Evolutionary conservation across 2,888 invertebrate species (phyloP).

Genomic region (Eilema depressum): DNA sequence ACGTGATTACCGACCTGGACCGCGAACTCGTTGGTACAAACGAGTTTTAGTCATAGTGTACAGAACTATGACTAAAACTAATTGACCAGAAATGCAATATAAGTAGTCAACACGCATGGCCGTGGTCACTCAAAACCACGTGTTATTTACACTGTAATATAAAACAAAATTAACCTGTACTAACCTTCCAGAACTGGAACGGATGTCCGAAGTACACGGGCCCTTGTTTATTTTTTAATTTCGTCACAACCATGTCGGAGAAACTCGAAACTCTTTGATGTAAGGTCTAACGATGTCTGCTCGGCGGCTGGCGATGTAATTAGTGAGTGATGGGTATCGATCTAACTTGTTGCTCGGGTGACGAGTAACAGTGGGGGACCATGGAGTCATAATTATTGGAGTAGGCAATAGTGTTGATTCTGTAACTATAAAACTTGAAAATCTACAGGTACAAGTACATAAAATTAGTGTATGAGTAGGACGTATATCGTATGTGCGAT

Average conservation of each 20-base stretch:
- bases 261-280: constrained; percentile 7
- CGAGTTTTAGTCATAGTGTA: too few relatives aligned
- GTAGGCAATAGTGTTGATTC: neutral
- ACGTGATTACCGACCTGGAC: too few relatives aligned
- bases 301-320: neutral
- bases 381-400: constrained; percentile 1
- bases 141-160: neutral
- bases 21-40: too few relatives aligned
- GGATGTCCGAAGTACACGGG: constrained; percentile 74
- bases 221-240: constrained; percentile 55
- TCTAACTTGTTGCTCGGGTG: constrained; percentile 64
- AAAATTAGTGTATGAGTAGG: too few relatives aligned
- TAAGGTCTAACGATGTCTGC: neutral
- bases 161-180: constrained; percentile 23
- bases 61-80: too few relatives aligned
- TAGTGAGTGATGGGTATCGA: constrained; percentile 56
- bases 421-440: neutral
- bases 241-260: constrained; percentile 50
- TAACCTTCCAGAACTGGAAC: constrained; percentile 71
- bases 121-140: neutral
- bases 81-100: too few relatives aligned
- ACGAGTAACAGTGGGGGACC: constrained; percentile 26
- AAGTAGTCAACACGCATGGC: neutral
- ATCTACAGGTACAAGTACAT: too few relatives aligned
- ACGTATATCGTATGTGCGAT: too few relatives aligned